Conservation (phyloP, 2,113 vertebrate genomes). For the Nerophis lumbriciformis region DNA sequence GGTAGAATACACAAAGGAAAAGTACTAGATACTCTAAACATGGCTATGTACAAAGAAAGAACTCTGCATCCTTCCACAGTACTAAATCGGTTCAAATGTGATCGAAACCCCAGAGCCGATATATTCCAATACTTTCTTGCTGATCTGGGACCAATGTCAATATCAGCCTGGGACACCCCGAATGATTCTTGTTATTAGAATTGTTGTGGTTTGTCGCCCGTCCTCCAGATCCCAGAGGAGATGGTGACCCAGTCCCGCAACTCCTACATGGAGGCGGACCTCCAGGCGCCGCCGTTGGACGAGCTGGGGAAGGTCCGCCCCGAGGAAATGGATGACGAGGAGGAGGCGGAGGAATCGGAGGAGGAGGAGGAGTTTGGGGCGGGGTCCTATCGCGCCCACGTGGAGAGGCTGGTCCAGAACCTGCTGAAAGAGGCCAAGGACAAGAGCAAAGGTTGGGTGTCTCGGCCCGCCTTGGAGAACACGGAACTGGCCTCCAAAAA, state of each 20-base stretch:
- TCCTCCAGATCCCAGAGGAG: conserved; percentile 84
- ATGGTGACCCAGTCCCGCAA: conserved; percentile 86
- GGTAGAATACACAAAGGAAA: no score
- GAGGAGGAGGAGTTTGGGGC: conserved; percentile 79
- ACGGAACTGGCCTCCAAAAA: conserved; percentile 91
- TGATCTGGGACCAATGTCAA: no score
- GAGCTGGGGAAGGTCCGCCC: conserved; percentile 76
- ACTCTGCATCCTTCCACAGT: no score
- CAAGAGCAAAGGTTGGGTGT: conserved; percentile 89
- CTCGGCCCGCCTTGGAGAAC: conserved; percentile 75
- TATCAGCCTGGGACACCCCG: no score
- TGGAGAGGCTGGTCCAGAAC: conserved; percentile 81
- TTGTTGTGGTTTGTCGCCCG: background rate
- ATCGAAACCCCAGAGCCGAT: no score
- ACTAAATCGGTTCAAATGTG: no score
- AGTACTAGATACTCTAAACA: no score
- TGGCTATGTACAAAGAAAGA: no score
- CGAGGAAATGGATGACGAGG: conserved; percentile 34
- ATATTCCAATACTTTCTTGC: conserved; percentile 46
- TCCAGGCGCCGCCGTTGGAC: conserved; percentile 80
- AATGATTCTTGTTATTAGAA: no score
- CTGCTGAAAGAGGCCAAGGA: conserved; percentile 90
- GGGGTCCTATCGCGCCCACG: conserved; percentile 76
- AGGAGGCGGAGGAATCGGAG: conserved; percentile 33
- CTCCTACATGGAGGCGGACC: conserved; percentile 86